Conservation (phyloP, 2,888 invertebrate genomes). For the Acanthosoma haemorrhoidale region DNA sequence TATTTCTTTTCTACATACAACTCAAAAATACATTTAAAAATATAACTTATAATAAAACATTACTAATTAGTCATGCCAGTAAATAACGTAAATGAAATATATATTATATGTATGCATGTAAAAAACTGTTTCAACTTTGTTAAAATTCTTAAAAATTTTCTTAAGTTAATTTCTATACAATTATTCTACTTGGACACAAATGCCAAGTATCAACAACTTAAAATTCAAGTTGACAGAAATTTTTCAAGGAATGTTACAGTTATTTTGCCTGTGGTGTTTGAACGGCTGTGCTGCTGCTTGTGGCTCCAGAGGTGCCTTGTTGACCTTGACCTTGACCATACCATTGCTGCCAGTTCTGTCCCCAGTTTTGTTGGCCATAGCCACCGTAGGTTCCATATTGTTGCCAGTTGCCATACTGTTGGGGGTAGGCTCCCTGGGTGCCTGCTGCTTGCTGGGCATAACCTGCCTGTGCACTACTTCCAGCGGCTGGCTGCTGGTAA, state of each 20-base stretch:
- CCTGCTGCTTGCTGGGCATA: slow-evolving; percentile 28
- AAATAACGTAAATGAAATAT: slow-evolving; percentile 5
- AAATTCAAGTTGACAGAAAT: background rate
- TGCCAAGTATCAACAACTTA: slow-evolving; percentile 18
- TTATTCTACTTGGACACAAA: slow-evolving; percentile 7
- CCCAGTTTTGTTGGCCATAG: slow-evolving; percentile 23
- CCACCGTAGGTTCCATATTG: slow-evolving; percentile 32
- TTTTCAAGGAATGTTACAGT: slow-evolving; percentile 19
- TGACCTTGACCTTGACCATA: slow-evolving; percentile 26
- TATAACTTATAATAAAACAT: slow-evolving; percentile 19
- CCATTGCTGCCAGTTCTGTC: slow-evolving; percentile 30
- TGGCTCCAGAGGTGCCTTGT: background rate
- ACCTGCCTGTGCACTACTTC: slow-evolving; percentile 44
- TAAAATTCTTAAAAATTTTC: slow-evolving; percentile 20
- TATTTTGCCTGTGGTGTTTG: slow-evolving; percentile 20
- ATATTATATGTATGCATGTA: slow-evolving; percentile 9
- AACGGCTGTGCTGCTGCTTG: slow-evolving; percentile 24
- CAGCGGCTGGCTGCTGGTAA: slow-evolving; percentile 48
- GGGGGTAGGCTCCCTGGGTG: background rate
- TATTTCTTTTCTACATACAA: slow-evolving; percentile 19
- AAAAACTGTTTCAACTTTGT: slow-evolving; percentile 16
- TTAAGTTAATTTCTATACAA: slow-evolving; percentile 18
- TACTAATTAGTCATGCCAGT: background rate
- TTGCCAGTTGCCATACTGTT: slow-evolving; percentile 28
- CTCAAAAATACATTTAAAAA: slow-evolving; percentile 23